A percentile compares a stretch with the other conserved stretches of the same genome.
phyloP scores from a whole-genome alignment of 2,113 vertebrate species.

The Seriola dumerili region DNA sequence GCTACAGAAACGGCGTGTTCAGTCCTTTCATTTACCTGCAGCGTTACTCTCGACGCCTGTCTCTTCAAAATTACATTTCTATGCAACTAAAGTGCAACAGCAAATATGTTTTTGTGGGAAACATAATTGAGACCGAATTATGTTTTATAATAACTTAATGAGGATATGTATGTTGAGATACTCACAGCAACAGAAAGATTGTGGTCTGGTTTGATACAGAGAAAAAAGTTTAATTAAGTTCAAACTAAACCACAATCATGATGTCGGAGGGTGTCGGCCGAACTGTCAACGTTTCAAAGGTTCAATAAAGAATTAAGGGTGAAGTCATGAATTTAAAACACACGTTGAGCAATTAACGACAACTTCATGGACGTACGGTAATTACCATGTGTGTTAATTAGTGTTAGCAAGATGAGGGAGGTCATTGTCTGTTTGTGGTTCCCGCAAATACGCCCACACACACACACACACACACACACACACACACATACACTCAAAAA shows the following conservation, averaged over 20 bases:
- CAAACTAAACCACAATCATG: too few species aligned
- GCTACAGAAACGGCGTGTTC: too few species aligned
- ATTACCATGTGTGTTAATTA: constrained; percentile 42
- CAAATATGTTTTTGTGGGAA: too few species aligned
- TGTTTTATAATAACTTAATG: too few species aligned
- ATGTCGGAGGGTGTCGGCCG: neutral
- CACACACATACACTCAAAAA: neutral
- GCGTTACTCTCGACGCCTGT: neutral
- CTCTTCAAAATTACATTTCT: neutral
- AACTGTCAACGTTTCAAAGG: neutral
- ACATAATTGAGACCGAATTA: too few species aligned
- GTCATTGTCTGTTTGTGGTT: constrained; percentile 8
- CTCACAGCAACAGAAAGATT: neutral
- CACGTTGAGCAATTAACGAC: constrained; percentile 26
- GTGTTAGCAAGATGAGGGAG: neutral
- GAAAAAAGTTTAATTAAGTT: too few species aligned
- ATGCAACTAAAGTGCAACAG: neutral
- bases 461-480: constrained; percentile 8
- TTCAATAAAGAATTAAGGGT: neutral
- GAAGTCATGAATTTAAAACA: constrained; percentile 16
- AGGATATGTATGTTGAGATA: too few species aligned
- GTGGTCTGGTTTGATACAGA: too few species aligned
- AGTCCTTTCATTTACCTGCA: neutral
- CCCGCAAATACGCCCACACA: neutral
- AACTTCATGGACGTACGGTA: constrained; percentile 13